Conservation (phyloP, 2,797 vertebrate species). For the Falco biarmicus region DNA sequence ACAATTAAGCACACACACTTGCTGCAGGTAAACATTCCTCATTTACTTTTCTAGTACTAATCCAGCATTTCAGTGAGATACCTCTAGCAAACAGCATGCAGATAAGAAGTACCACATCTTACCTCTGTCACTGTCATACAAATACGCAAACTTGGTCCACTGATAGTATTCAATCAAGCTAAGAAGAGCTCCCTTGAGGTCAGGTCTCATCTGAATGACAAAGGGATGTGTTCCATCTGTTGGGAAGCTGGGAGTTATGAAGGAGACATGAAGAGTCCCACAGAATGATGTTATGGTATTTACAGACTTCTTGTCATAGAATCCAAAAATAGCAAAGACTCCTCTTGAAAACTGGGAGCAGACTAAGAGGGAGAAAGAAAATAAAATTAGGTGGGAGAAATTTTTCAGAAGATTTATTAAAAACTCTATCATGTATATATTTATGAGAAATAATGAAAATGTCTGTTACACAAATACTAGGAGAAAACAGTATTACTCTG, state of each 20-base stretch:
- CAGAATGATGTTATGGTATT: constrained; percentile 99
- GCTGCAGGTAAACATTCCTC: neutral
- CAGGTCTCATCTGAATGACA: constrained; percentile 98
- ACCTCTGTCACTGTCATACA: constrained; percentile 99
- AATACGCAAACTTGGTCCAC: constrained; percentile 98
- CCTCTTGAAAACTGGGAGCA: constrained; percentile 99
- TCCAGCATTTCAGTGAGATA: neutral
- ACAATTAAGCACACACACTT: neutral
- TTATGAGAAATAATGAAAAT: neutral
- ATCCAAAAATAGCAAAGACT: constrained; percentile 98
- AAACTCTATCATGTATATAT: neutral
- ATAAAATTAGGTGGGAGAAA: neutral
- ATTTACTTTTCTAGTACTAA: neutral
- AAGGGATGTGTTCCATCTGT: constrained; percentile 96
- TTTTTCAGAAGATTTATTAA: neutral
- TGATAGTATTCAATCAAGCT: constrained; percentile 99
- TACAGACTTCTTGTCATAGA: constrained; percentile 99
- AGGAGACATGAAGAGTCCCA: constrained; percentile 97
- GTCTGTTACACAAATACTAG: neutral
- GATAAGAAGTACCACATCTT: constrained; percentile 48
- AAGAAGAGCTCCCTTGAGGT: constrained; percentile 97
- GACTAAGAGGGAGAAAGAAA: constrained; percentile 79
- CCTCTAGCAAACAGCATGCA: neutral
- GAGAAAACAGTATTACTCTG: neutral
- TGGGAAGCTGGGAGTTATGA: constrained; percentile 98